Conservation (phyloP, 2,888 invertebrate genomes). For the Venustoraphidia nigricollis region DNA sequence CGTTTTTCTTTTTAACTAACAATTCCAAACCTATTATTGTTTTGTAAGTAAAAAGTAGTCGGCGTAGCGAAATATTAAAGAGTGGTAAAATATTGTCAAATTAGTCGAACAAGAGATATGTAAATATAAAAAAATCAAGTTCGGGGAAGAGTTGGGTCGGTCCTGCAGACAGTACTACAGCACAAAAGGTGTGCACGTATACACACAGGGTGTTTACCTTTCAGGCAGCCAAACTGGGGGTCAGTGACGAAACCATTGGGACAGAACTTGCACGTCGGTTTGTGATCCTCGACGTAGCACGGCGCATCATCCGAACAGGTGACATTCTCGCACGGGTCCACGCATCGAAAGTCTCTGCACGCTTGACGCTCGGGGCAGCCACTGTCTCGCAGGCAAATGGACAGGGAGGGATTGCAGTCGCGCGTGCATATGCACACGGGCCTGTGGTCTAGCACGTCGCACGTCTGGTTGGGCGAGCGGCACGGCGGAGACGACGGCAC, state of each 20-base stretch:
- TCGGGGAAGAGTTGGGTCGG: slow-evolving; percentile 17
- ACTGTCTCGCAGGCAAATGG: slow-evolving; percentile 77
- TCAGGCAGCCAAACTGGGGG: slow-evolving; percentile 85
- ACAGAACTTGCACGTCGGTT: slow-evolving; percentile 91
- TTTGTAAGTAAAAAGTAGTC: too few relatives aligned
- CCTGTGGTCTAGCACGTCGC: slow-evolving; percentile 76
- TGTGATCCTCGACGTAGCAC: slow-evolving; percentile 89
- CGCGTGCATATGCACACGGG: slow-evolving; percentile 75
- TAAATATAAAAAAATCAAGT: slow-evolving; percentile 22
- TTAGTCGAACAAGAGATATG: slow-evolving; percentile 20
- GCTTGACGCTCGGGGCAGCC: slow-evolving; percentile 76
- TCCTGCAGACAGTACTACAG: slow-evolving; percentile 15
- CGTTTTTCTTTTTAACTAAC: too few relatives aligned
- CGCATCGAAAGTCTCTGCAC: slow-evolving; percentile 77
- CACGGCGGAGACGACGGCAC: slow-evolving; percentile 46
- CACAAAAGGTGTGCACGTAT: too few relatives aligned
- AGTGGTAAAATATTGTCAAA: slow-evolving; percentile 8
- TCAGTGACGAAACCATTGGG: slow-evolving; percentile 85
- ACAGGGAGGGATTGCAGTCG: slow-evolving; percentile 72
- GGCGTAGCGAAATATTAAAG: slow-evolving; percentile 5
- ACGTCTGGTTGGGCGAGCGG: slow-evolving; percentile 59
- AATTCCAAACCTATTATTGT: too few relatives aligned
- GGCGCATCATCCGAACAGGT: slow-evolving; percentile 75
- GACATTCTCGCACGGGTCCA: slow-evolving; percentile 76
- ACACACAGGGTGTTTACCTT: slow-evolving; percentile 56